Conservation (phyloP, 2,113 vertebrate species). For the Gallinago jamesoni region DNA sequence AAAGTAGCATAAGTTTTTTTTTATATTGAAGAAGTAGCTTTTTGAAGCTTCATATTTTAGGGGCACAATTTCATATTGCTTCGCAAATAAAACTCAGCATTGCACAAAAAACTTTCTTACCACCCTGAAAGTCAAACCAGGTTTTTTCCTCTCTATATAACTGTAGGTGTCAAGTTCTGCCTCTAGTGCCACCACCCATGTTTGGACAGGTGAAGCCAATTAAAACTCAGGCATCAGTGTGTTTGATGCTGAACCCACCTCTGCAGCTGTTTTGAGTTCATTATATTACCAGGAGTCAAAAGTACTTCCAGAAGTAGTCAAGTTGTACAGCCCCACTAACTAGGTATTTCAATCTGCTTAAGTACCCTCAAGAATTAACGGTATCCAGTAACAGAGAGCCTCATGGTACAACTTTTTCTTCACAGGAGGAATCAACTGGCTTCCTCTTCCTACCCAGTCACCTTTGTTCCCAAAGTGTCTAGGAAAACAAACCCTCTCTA, state of each 20-base stretch:
- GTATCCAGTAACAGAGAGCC: background rate
- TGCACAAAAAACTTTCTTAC: background rate
- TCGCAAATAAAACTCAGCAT: background rate
- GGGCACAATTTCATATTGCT: background rate
- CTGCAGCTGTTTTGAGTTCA: slow-evolving; percentile 4
- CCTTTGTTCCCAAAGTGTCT: background rate
- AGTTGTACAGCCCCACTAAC: background rate
- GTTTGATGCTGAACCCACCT: background rate
- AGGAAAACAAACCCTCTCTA: background rate
- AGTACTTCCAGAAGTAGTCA: background rate
- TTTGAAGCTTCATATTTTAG: background rate
- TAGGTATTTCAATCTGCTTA: background rate
- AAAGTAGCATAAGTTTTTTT: background rate
- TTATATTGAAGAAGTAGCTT: background rate
- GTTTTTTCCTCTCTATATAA: background rate
- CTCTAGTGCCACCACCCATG: background rate
- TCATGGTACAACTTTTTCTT: background rate
- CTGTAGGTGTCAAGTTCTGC: background rate
- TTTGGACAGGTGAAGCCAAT: slow-evolving; percentile 31
- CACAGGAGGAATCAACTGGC: background rate
- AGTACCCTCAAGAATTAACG: background rate
- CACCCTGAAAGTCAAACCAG: background rate
- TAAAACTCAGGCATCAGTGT: background rate
- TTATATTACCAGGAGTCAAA: background rate
- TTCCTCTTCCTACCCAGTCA: background rate